Evolutionary conservation across 2,888 invertebrate genomes (phyloP).

Genomic region (Melanchra persicariae): DNA sequence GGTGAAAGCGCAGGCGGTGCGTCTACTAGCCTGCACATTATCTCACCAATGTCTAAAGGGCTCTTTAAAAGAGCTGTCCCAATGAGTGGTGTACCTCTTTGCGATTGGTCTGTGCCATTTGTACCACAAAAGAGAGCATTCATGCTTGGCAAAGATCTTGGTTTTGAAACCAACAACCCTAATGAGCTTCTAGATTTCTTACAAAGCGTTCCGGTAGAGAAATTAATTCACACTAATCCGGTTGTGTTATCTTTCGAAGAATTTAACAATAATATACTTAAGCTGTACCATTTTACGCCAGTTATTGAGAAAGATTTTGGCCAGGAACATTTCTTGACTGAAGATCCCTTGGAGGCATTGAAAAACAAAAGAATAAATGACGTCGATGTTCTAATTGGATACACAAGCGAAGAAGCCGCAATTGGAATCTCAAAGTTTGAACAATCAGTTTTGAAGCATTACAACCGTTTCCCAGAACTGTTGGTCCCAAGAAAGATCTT

Average conservation of each 20-base stretch:
- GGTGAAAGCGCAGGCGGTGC: slow-evolving; percentile 78
- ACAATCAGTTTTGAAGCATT: slow-evolving; percentile 46
- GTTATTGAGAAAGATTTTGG: slow-evolving; percentile 80
- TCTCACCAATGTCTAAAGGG: slow-evolving; percentile 76
- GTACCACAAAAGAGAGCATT: slow-evolving; percentile 73
- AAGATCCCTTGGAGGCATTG: slow-evolving; percentile 68
- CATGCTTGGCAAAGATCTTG: slow-evolving; percentile 74
- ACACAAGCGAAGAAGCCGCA: slow-evolving; percentile 92
- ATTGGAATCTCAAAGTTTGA: slow-evolving; percentile 59
- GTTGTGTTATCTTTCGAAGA: slow-evolving; percentile 71
- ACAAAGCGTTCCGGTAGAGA: slow-evolving; percentile 71
- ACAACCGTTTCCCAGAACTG: slow-evolving; percentile 71
- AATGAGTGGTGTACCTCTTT: slow-evolving; percentile 74
- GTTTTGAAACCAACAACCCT: slow-evolving; percentile 72
- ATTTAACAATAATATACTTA: slow-evolving; percentile 61
- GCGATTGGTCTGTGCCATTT: slow-evolving; percentile 74
- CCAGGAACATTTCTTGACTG: slow-evolving; percentile 71
- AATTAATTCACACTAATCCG: slow-evolving; percentile 69
- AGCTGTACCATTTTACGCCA: slow-evolving; percentile 75
- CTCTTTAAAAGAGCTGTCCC: slow-evolving; percentile 72
- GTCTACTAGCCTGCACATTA: slow-evolving; percentile 66
- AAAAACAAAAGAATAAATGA: slow-evolving; percentile 84
- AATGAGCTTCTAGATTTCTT: slow-evolving; percentile 74
- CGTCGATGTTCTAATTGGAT: slow-evolving; percentile 93
- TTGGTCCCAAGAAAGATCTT: slow-evolving; percentile 74